Conservation (phyloP, 2,113 vertebrate genomes). For the Poecile atricapillus region DNA sequence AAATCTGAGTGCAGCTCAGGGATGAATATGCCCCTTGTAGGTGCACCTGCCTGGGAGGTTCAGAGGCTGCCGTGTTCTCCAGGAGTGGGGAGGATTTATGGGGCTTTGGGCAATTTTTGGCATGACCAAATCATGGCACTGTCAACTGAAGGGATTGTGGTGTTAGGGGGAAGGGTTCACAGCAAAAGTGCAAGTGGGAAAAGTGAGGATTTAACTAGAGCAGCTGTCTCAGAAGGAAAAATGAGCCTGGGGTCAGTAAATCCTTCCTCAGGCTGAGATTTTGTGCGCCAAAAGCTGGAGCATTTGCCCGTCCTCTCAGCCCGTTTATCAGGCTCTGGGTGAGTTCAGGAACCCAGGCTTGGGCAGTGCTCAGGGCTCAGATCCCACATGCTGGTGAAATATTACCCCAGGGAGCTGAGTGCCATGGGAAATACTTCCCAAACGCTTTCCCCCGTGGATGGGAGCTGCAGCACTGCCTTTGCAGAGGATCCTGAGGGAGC, state of each 20-base stretch:
- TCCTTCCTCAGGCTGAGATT: not conserved
- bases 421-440: not conserved
- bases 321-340: accelerated
- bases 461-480: accelerated
- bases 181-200: not conserved
- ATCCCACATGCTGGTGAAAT: not conserved
- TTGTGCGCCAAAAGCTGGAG: not conserved
- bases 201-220: not conserved
- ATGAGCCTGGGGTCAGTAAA: accelerated
- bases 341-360: accelerated
- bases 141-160: accelerated
- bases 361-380: not conserved
- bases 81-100: accelerated
- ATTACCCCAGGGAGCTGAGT: not conserved
- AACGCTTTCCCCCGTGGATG: accelerated
- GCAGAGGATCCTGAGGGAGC: accelerated
- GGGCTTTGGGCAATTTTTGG: not conserved
- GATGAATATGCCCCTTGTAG: accelerated
- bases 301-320: accelerated
- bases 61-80: accelerated
- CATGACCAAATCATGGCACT: accelerated
- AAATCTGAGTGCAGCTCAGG: not conserved
- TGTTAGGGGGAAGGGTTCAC: accelerated
- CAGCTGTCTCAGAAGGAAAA: not conserved
- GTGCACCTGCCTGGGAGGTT: not conserved